Base-by-base conservation (phyloP, 2,113 vertebrate species). In the Telmatochromis brachygnathus region DNA sequence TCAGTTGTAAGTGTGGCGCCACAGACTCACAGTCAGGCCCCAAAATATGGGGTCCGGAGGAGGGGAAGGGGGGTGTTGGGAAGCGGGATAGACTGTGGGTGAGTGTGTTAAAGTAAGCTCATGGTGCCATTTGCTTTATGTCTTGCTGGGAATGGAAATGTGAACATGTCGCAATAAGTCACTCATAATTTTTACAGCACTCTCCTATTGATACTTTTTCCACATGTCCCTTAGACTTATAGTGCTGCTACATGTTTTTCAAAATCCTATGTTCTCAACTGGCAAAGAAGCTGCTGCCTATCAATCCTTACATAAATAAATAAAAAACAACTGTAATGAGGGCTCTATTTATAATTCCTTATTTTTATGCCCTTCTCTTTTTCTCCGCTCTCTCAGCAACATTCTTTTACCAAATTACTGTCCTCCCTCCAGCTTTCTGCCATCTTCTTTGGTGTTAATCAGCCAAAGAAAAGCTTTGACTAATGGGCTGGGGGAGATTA, bases 1-100 rank as follows among this genome's bases (percentile, higher is more conserved):
- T 96, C 94, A 94, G 91, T 89, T 89, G 81, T 68, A 89, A 94
- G 90, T 83, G 94, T 94, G 95, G 95, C 94, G 94, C 95, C 96
- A 94, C 87, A 89, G 94, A 91, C 91, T 89, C 45, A 56, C 81
- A 83, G 90, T 92, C 89, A 49, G 82, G 83, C 87, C 95, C 91
- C 93, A 92, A 88, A 92, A 91, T 92, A n/a, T 73, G 90, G 88
- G 88, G 68, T 6, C 35, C 6, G 12, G 30, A 68, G 82, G 28
- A 65, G 70, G 58, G 77, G 39, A 56, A 62, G 19, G 51, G 73
- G 26, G 33, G 53, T 21, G 37, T 13, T 15, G 51, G 79, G 70
- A 54, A 51, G 86, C 75, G 58, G 87, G 79, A 84, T 84, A 86
- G 88, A 80, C 84, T 84, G 84, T 60, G 88, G 84, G 80, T 17